Conservation (phyloP, 2,888 invertebrate genomes). For the Emesis furor region DNA sequence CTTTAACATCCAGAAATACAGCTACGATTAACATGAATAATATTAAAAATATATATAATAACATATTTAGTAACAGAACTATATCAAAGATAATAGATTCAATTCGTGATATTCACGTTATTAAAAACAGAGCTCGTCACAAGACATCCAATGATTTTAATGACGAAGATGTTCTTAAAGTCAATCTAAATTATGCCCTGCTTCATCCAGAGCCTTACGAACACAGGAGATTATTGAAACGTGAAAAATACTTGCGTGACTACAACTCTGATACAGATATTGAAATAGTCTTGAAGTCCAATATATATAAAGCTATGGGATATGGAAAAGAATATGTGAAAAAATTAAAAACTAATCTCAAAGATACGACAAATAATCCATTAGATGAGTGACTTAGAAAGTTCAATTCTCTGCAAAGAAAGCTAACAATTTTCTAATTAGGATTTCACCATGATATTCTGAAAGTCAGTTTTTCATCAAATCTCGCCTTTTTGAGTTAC, state of each 20-base stretch:
- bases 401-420: too few relatives aligned
- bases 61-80: not conserved
- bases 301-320: not conserved
- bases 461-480: too few relatives aligned
- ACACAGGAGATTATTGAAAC: not conserved
- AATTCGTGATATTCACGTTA: not conserved
- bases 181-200: not conserved
- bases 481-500: too few relatives aligned
- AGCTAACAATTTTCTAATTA: too few relatives aligned
- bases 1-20: not conserved
- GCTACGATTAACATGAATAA: not conserved
- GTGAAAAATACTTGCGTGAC: too few relatives aligned
- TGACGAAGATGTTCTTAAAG: not conserved
- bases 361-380: not conserved
- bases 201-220: not conserved
- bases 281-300: not conserved
- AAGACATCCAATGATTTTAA: not conserved
- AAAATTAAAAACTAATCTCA: not conserved
- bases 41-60: not conserved
- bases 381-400: too few relatives aligned
- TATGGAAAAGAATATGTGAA: not conserved
- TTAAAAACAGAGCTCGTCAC: not conserved
- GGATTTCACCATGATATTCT: too few relatives aligned
- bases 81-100: not conserved
- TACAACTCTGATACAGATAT: too few relatives aligned